A percentile compares a stretch with the other conserved stretches of the same genome.
Conservation (phyloP, 2,113 vertebrate species). For the Prunella himalayana region DNA sequence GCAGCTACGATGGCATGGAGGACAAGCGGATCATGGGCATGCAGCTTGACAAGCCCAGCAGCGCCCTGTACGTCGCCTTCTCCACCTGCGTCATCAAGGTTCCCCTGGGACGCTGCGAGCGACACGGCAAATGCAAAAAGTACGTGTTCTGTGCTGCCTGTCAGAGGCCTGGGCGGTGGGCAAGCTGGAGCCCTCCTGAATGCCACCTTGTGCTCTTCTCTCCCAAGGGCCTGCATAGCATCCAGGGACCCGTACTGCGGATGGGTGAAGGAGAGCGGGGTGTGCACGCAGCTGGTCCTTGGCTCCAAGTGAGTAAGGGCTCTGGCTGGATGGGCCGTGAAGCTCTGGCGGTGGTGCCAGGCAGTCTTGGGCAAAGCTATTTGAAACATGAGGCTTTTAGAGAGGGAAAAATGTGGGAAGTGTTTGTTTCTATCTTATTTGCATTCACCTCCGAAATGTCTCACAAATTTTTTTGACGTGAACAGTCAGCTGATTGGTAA, state of each 20-base stretch:
- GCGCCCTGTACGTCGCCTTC: constrained; percentile 86
- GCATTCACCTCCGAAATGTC: neutral
- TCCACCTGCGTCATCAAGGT: constrained; percentile 92
- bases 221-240: constrained; percentile 90
- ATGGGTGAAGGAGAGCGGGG: constrained; percentile 86
- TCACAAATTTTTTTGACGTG: neutral
- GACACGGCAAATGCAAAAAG: constrained; percentile 93
- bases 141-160: constrained; percentile 44
- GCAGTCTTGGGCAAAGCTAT: neutral
- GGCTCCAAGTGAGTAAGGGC: constrained; percentile 81
- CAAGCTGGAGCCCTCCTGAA: neutral
- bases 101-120: constrained; percentile 90
- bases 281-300: constrained; percentile 81
- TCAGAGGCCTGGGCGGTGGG: accelerated
- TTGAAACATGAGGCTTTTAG: neutral
- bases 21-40: constrained; percentile 93
- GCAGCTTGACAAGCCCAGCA: constrained; percentile 87
- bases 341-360: neutral
- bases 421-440: neutral
- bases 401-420: neutral
- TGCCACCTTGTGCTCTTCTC: neutral
- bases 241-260: constrained; percentile 97
- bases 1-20: constrained; percentile 90
- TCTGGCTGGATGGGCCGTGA: accelerated
- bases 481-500: constrained; percentile 30